Evolutionary conservation across 2,797 vertebrate species (phyloP), one percentile per base, ranked within the genome.

Genomic region (Micropoecilia bifurca): DNA sequence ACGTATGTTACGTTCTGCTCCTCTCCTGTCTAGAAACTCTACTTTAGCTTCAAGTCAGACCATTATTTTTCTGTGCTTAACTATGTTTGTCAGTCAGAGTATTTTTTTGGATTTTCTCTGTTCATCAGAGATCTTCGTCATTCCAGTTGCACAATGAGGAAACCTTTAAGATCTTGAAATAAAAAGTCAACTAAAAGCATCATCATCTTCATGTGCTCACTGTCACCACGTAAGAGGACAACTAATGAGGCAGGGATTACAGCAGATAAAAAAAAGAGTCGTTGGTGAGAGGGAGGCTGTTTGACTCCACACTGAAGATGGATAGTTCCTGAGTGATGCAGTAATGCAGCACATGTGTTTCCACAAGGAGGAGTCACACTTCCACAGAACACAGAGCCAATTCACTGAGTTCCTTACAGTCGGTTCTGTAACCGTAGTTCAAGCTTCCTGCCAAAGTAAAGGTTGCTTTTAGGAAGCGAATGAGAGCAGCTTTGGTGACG

Each of bases 131-230:
- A 36, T 55, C 73, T 76, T 82, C 71, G 85, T 85, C 81, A 59
- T 83, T 87, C 73, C 83, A 59, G 74, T 77, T 77, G 76, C 74
- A 45, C 80, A 71, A 80, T 46, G 75, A 83, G 77, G 66, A 92
- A 80, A 61, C 55, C 14, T 82, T 77, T 68, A 47, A 72, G 83
- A 84, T 87, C 76, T 85, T 66, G 86, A 83, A 76, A 85, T 73
- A 85, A 86, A 75, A 85, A 28, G 68, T 87, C 80, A 92, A 93
- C 92, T 93, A 92, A 94, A 87, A 25, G 39, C 72, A 72, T 80
- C 78, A 86, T 83, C 77, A 85, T 80, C 33, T 90, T 73, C 78
- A 66, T 76, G 18, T 53, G 20, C 20, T 30, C 1, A 0, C 71
- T 46, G 79, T 28, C 76, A 0, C 1, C 55, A 80, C 81, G 10